phyloP scores from a whole-genome alignment of 2,797 vertebrate species.

The Chelonia mydas region DNA sequence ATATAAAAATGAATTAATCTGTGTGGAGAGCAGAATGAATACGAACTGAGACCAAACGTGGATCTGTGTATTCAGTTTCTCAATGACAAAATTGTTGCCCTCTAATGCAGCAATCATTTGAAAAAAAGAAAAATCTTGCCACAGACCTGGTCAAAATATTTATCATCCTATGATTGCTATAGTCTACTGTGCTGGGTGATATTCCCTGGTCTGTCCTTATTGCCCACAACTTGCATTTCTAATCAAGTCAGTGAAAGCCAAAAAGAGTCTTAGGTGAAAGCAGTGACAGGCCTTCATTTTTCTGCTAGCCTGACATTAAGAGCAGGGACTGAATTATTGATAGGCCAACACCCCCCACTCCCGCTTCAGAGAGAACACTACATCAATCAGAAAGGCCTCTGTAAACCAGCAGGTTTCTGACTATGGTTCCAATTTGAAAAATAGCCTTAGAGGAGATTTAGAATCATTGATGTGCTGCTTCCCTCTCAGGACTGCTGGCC shows the following conservation, averaged over 20 bases:
- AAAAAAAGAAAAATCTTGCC: background rate
- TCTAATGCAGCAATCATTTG: background rate
- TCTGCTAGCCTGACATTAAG: background rate
- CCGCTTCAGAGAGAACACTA: constrained; percentile 9
- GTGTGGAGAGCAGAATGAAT: constrained; percentile 1
- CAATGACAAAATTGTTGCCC: background rate
- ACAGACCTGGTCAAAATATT: background rate
- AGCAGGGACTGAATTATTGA: background rate
- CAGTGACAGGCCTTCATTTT: background rate
- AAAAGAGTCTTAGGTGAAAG: background rate
- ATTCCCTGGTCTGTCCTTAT: background rate
- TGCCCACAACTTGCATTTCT: constrained; percentile 4
- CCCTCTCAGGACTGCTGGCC: background rate
- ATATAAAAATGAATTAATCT: no score
- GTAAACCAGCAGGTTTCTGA: background rate
- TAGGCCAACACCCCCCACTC: background rate
- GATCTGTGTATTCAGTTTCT: background rate
- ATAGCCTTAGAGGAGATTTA: background rate
- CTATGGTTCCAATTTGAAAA: background rate
- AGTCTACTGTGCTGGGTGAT: constrained; percentile 1
- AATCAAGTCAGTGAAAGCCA: background rate
- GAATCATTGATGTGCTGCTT: background rate
- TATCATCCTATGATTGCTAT: background rate
- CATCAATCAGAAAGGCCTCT: background rate
- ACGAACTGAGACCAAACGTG: background rate